These are phyloP conservation scores for Chanos chanos DNA, from an alignment of 2,797 vertebrate genomes.

Conservation along the genomic window DNA sequence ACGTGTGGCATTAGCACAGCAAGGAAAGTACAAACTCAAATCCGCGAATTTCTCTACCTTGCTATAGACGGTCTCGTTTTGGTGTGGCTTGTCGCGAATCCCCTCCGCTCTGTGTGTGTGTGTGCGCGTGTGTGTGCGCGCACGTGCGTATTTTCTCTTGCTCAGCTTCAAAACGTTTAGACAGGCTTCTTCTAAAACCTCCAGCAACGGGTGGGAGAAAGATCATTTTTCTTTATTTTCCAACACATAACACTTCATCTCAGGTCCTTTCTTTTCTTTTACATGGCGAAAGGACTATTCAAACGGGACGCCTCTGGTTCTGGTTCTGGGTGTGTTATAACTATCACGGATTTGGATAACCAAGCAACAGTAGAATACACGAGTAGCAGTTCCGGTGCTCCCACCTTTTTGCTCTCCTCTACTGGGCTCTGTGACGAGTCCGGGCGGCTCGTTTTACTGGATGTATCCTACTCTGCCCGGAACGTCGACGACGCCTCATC, in stretches of 20 bases:
- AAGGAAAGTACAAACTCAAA: slow-evolving; percentile 55
- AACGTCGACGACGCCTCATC: slow-evolving; percentile 66
- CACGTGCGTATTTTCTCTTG: too few relatives aligned
- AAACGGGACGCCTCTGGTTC: slow-evolving; percentile 60
- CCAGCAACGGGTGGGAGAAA: slow-evolving; percentile 48
- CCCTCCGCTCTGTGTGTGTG: slow-evolving; percentile 55
- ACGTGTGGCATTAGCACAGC: slow-evolving; percentile 40
- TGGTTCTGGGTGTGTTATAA: slow-evolving; percentile 56
- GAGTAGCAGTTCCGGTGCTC: slow-evolving; percentile 43
- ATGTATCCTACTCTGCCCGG: slow-evolving; percentile 67
- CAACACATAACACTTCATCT: slow-evolving; percentile 33
- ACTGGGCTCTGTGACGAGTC: slow-evolving; percentile 72
- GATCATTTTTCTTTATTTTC: slow-evolving; percentile 36
- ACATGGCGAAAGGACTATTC: slow-evolving; percentile 71
- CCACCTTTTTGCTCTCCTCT: slow-evolving; percentile 57
- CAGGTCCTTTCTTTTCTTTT: slow-evolving; percentile 51
- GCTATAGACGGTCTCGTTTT: slow-evolving; percentile 20
- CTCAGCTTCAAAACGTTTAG: slow-evolving; percentile 19
- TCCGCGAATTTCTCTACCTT: slow-evolving; percentile 18
- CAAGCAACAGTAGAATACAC: slow-evolving; percentile 41
- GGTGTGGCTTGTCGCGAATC: slow-evolving; percentile 33
- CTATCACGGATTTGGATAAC: slow-evolving; percentile 65
- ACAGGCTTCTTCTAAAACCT: slow-evolving; percentile 33
- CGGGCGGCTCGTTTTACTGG: slow-evolving; percentile 69
- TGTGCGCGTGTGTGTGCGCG: too few relatives aligned